A percentile compares a stretch with the other conserved stretches of the same genome.
Evolutionary conservation across 2,888 invertebrate genomes (phyloP).

Genomic region (Oxytorus armatus): DNA sequence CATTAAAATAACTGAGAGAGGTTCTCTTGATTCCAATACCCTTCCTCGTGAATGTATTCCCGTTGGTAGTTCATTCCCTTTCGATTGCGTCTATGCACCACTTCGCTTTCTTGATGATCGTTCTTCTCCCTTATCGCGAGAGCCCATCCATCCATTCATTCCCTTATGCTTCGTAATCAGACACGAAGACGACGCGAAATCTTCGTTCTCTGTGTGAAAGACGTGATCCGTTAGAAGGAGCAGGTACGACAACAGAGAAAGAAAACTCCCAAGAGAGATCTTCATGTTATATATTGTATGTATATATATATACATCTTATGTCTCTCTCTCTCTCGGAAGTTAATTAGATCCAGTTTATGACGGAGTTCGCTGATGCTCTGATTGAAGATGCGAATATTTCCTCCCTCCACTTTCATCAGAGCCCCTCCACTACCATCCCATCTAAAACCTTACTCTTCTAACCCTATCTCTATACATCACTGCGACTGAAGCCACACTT

Average conservation of each 20-base stretch:
- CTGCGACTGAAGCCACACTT: slow-evolving; percentile 55
- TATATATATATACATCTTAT: slow-evolving; percentile 9
- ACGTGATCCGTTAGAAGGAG: slow-evolving; percentile 29
- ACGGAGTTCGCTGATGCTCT: slow-evolving; percentile 66
- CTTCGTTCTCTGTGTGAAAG: slow-evolving; percentile 30
- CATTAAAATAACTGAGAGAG: slow-evolving; percentile 56
- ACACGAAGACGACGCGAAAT: slow-evolving; percentile 50
- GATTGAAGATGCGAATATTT: slow-evolving; percentile 66
- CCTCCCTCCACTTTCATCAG: slow-evolving; percentile 52
- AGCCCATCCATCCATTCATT: slow-evolving; percentile 43
- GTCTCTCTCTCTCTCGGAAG: slow-evolving; percentile 62
- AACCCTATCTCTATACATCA: slow-evolving; percentile 61
- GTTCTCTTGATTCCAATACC: slow-evolving; percentile 28
- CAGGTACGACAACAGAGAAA: slow-evolving; percentile 37
- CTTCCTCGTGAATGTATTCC: slow-evolving; percentile 22
- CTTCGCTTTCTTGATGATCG: slow-evolving; percentile 36
- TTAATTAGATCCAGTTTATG: slow-evolving; percentile 77
- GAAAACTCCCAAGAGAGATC: slow-evolving; percentile 44
- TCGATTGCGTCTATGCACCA: slow-evolving; percentile 50
- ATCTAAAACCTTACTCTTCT: slow-evolving; percentile 42
- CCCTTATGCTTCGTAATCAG: slow-evolving; percentile 65
- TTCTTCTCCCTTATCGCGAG: slow-evolving; percentile 28
- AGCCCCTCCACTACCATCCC: slow-evolving; percentile 28
- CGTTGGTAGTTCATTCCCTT: slow-evolving; percentile 42
- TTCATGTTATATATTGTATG: slow-evolving; percentile 45